Base-by-base conservation (phyloP, 2,797 vertebrate genomes). In the Schizopygopsis pylzovi region DNA sequence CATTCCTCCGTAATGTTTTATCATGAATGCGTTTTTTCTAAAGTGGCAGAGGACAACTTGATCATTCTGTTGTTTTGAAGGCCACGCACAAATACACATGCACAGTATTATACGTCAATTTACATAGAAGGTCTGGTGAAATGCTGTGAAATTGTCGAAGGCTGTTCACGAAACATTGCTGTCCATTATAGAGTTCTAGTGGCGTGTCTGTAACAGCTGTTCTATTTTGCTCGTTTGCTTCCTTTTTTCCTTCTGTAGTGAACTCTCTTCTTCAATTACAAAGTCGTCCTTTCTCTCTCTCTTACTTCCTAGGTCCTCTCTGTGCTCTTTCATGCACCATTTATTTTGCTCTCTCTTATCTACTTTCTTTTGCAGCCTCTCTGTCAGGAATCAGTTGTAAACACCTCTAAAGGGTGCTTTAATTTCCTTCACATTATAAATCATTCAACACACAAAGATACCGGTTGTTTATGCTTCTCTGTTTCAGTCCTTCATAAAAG, bases 341-440 rank as follows among this genome's bases (percentile, higher is more conserved):
- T 33, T 79, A 71, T 80, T 78, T 59, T 56, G 37, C 16, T 6
- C 33, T 41, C 28, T 84, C 75, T 65, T 79, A 88, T 81, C 84
- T 82, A 71, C 80, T 82, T 81, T 73, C 76, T 85, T 72, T 71
- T 37, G 61, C 65, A 43, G 65, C 73, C 65, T 65, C 18, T 63
- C 76, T 88, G 80, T 86, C 85, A 87, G 71, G 56, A 81, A 75
- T 88, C 77, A 80, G 52, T 85, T 84, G 73, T 84, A 88, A 84
- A 75, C 78, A 86, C 49, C 81, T 88, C 67, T 85, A 88, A 88
- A 85, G 81, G 59, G 77, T 67, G 79, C 52, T 87, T 88, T 88
- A 83, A 87, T 87, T 83, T 81, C 41, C 54, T 87, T 41, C 41
- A 39, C 77, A 70, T 52, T 54, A 86, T 88, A 41, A 85, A 88